Conservation (phyloP, 2,113 vertebrate genomes). For the Protobothrops flavoviridis region DNA sequence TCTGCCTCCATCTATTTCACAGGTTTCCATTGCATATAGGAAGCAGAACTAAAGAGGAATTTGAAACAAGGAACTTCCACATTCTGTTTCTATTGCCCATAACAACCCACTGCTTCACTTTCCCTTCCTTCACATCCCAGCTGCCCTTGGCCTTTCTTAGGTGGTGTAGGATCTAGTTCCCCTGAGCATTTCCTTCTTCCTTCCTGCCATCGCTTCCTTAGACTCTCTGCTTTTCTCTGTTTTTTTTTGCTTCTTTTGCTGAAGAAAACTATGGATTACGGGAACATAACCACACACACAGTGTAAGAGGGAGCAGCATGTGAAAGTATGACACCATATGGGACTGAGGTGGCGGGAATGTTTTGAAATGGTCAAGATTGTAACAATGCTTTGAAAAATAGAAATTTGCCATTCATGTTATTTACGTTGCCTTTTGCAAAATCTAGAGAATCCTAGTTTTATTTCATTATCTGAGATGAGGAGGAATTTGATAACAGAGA, state of each 20-base stretch:
- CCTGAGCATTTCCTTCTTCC: rapidly evolving
- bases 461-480: background rate
- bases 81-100: background rate
- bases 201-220: background rate
- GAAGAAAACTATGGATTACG: background rate
- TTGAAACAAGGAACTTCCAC: background rate
- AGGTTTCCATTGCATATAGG: background rate
- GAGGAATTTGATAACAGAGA: background rate
- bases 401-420: background rate
- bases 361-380: background rate
- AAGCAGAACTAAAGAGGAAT: background rate
- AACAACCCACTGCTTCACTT: background rate
- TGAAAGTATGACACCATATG: background rate
- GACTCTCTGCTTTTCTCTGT: background rate
- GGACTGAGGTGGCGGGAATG: background rate
- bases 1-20: background rate
- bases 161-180: background rate
- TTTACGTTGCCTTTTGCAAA: background rate
- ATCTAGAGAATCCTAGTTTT: background rate
- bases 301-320: background rate
- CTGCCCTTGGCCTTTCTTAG: background rate
- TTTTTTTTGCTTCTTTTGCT: background rate
- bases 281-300: background rate
- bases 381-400: background rate
- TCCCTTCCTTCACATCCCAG: background rate